phyloP scores from a whole-genome alignment of 2,888 invertebrate genomes.

The Orthonychiurus folsomi region DNA sequence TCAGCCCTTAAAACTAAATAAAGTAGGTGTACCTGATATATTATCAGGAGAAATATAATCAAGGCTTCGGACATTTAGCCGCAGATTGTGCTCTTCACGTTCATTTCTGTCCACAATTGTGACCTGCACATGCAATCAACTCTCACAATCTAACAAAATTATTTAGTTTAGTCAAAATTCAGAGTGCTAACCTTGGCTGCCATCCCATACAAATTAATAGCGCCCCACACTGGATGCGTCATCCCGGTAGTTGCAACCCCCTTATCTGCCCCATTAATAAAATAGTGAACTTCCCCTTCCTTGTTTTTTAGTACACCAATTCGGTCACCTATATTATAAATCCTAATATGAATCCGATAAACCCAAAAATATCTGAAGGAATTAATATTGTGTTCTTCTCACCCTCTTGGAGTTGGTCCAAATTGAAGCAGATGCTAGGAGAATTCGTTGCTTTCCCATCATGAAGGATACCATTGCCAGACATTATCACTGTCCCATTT shows the following conservation, averaged over 20 bases:
- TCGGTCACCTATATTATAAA: no score
- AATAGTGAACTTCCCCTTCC: slow-evolving; percentile 79
- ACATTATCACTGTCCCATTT: slow-evolving; percentile 88
- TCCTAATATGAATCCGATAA: no score
- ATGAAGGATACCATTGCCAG: slow-evolving; percentile 89
- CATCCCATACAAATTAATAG: slow-evolving; percentile 91
- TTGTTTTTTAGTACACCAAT: slow-evolving; percentile 83
- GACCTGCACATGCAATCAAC: slow-evolving; percentile 48
- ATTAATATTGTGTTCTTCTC: no score
- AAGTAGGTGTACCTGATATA: background rate
- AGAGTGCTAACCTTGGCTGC: slow-evolving; percentile 59
- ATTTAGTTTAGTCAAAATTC: background rate
- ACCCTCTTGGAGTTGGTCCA: slow-evolving; percentile 69
- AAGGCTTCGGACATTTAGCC: slow-evolving; percentile 35
- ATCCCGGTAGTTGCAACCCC: slow-evolving; percentile 80
- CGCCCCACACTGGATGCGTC: slow-evolving; percentile 77
- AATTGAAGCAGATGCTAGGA: slow-evolving; percentile 85
- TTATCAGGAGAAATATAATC: slow-evolving; percentile 15
- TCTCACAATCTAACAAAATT: no score
- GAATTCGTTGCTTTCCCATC: slow-evolving; percentile 89
- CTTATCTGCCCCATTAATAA: slow-evolving; percentile 82
- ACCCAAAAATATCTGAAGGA: background rate
- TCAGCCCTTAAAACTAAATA: background rate
- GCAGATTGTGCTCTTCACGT: slow-evolving; percentile 64
- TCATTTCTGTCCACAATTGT: slow-evolving; percentile 77